Evolutionary conservation across 2,888 invertebrate species (phyloP), one percentile per base, ranked within the genome.

Genomic region (Malthinus flaveolus): DNA sequence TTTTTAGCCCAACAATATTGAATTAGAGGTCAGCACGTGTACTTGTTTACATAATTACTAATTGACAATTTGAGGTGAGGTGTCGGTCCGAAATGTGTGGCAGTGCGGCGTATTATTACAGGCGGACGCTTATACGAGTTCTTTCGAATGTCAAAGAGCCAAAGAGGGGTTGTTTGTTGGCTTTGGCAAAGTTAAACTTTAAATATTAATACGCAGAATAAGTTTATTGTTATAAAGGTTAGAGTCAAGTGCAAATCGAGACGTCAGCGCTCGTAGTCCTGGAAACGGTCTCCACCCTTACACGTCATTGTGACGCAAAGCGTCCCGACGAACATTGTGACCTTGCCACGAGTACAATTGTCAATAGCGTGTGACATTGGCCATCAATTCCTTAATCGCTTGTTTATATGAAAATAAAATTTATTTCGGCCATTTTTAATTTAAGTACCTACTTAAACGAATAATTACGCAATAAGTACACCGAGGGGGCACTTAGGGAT

Each of bases 231-330:
- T 33, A 39, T 52, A 49, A 55, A 56, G 58, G 54, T 62, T 64
- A 62, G 65, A 67, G 69, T 68, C 67, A 53, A 39, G 47, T 55
- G 57, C 50, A 47, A 55, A 53, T 47, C 55, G 60, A 62, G 55
- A 63, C 71, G 71, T 71, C 71, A 73, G 70, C 66, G 66, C 62
- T 65, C 70, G 73, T 73, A 65, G 71, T 62, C 72, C 65, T 68
- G 71, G 73, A 65, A 72, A 74, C 74, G 71, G 72, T 69, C 71
- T 74, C 76, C 73, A 72, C 73, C 73, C 72, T 68, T 68, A 73
- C 74, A 75, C 75, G 76, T 74, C 67, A 66, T 60, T 64, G 69
- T 73, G 72, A 73, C 73, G 74, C 74, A 71, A 66, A 64, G 63
- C 73, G 73, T 73, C 75, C 71, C 73, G 73, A 71, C 73, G 73